These are phyloP conservation scores for Fulica atra DNA, from an alignment of 2,113 vertebrate genomes.

Conservation along the genomic window DNA sequence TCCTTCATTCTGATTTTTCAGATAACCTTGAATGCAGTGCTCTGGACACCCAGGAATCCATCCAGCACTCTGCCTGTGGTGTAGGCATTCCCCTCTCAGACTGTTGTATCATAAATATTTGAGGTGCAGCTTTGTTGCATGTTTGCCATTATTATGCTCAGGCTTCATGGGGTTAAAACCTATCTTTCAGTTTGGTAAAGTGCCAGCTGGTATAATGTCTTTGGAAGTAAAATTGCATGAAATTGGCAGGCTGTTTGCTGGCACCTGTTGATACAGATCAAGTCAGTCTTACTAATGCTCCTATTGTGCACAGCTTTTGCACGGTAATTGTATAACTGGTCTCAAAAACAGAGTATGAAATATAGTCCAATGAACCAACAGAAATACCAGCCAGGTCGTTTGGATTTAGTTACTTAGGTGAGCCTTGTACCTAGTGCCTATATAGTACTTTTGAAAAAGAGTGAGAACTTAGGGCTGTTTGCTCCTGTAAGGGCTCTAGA, in stretches of 20 bases:
- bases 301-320: neutral
- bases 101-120: neutral
- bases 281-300: neutral
- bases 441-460: fast-evolving
- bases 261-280: slow-evolving; percentile 44
- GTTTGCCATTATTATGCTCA: neutral
- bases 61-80: too few relatives aligned
- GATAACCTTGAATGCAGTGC: too few relatives aligned
- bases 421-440: neutral
- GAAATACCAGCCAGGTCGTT: neutral
- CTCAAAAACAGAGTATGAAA: neutral
- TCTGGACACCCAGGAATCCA: fast-evolving
- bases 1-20: neutral
- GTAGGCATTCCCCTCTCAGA: neutral
- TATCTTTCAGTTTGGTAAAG: neutral
- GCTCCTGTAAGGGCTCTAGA: neutral
- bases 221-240: slow-evolving; percentile 4
- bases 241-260: neutral
- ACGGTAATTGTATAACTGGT: neutral
- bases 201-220: slow-evolving; percentile 29
- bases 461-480: fast-evolving
- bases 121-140: neutral
- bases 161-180: neutral
- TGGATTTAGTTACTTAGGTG: neutral
- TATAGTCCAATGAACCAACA: neutral